These are phyloP conservation scores for Ligdia adustata DNA, from an alignment of 2,888 invertebrate species.

Conservation along the genomic window DNA sequence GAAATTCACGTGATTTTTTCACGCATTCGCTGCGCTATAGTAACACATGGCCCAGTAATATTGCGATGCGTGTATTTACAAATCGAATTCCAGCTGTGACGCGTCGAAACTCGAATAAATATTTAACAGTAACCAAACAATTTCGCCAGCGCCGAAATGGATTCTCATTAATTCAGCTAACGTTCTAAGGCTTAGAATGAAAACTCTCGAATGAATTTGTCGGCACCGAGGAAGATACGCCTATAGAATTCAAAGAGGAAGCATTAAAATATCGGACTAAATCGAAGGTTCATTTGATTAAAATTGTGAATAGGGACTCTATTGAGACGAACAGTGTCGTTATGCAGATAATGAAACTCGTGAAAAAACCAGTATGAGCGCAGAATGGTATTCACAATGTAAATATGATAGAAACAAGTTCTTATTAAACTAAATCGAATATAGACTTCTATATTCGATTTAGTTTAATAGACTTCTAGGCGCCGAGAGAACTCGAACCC, in stretches of 20 bases:
- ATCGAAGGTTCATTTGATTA: constrained; percentile 10
- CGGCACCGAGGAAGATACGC: not conserved
- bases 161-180: not conserved
- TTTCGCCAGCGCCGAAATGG: not conserved
- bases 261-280: not conserved
- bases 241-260: not conserved
- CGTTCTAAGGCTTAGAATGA: too few species aligned
- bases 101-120: not conserved
- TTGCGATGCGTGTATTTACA: not conserved
- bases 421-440: too few species aligned
- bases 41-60: not conserved
- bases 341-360: constrained; percentile 11
- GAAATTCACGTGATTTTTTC: constrained; percentile 1
- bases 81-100: not conserved
- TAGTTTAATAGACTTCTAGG: too few species aligned
- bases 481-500: too few species aligned
- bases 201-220: not conserved
- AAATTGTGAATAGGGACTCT: constrained; percentile 11
- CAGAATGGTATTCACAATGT: too few species aligned
- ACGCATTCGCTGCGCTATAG: not conserved
- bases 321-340: constrained; percentile 7
- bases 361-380: too few species aligned
- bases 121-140: not conserved
- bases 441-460: too few species aligned
- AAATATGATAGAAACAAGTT: too few species aligned